Base-by-base conservation (phyloP, 2,888 invertebrate species). In the Cheilosia vulpina region DNA sequence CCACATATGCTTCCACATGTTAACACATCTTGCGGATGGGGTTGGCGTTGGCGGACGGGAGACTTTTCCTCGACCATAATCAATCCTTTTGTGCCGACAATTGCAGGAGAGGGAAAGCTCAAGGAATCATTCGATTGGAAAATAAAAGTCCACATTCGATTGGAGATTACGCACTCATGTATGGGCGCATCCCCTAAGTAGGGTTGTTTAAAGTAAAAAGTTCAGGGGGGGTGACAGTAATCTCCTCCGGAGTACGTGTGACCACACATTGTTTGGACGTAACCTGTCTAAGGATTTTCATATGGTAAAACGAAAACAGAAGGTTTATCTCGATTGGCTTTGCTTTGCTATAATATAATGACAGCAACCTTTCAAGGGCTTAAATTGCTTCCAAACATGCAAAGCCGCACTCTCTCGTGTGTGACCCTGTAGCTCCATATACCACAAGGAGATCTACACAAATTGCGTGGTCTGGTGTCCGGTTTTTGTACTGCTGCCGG, bases 311-410 rank as follows among this genome's bases (percentile, higher is more conserved):
- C 31, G 2, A 38, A 55, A 60, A 53, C n/a, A 57, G 21, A n/a
- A 17, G 17, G 7, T 38, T 53, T 60, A 65, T 34, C 15, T n/a
- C 31, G 50, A 58, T n/a, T 41, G 9, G 19, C 38, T 21, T 11
- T 21, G 34, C 21, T 31, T 45, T 45, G 55, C 47, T 50, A 45
- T 71, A 75, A 58, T 50, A 45, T 71, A 75, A 58, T 79, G 63
- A 75, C 73, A 62, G 78, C 65, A 75, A 45, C 55, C 84, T 65
- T 71, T 76, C 63, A 66, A 76, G 57, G 76, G 31, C 31, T 65
- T 43, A 81, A 85, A 85, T 85, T 81, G 62, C 81, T 50, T 11
- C 21, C 45, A 38, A 57, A 85, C 85, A 85, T 77, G 85, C 85
- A 81, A 81, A 68, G 57, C 38, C 38, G 38, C 38, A 21, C 17